phyloP scores from a whole-genome alignment of 2,113 vertebrate species.

The Tragulus kanchil region DNA sequence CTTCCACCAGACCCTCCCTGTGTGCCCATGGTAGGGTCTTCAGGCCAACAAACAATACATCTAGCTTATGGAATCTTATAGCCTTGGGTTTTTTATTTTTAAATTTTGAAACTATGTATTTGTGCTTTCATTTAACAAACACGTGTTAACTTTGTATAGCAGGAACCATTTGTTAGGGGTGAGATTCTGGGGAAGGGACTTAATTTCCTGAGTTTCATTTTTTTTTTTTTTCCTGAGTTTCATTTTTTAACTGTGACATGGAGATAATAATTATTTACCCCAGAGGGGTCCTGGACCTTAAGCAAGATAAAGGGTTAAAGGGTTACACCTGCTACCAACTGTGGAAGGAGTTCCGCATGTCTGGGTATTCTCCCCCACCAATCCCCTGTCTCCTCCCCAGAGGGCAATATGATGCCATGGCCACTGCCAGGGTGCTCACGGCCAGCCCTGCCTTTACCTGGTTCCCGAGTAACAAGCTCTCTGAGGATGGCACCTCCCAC shows the following conservation, averaged over 20 bases:
- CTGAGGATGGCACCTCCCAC: background rate
- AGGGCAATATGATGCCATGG: rapidly evolving
- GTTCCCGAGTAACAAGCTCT: background rate
- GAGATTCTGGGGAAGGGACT: background rate
- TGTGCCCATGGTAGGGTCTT: background rate
- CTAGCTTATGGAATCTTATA: background rate
- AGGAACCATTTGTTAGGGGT: background rate
- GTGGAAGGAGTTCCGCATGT: background rate
- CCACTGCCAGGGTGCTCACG: rapidly evolving
- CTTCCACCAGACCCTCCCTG: background rate
- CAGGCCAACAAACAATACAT: background rate
- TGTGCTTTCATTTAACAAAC: background rate
- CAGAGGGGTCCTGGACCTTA: background rate
- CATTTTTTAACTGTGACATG: background rate
- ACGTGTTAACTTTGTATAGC: background rate
- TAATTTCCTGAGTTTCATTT: background rate
- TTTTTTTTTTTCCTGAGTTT: background rate
- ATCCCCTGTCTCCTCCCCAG: too few relatives aligned
- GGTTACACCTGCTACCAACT: background rate
- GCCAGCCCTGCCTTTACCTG: background rate
- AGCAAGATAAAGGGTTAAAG: background rate
- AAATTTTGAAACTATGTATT: background rate
- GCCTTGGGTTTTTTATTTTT: background rate
- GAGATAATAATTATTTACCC: background rate
- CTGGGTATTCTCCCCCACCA: background rate